Percentiles rank a stretch among this genome's conserved stretches.
These are phyloP conservation scores for Neogale vison DNA, from an alignment of 2,113 vertebrate species.

Conservation along the genomic window DNA sequence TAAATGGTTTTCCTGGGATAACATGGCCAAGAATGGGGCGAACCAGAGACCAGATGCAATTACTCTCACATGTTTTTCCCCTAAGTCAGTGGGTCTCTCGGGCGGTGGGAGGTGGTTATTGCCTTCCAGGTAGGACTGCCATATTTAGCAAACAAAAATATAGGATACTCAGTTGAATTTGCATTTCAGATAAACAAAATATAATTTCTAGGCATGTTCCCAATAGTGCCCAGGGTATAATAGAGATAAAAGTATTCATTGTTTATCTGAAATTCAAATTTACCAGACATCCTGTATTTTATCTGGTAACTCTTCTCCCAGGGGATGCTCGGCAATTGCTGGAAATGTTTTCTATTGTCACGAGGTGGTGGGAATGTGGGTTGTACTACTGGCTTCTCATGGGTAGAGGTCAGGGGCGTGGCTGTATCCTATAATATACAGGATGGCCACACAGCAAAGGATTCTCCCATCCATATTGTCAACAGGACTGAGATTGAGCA, in stretches of 20 bases:
- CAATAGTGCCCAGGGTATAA: neutral
- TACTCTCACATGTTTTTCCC: neutral
- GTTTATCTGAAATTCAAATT: neutral
- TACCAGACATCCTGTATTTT: neutral
- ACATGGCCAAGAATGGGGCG: too few relatives aligned
- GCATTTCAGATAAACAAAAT: neutral
- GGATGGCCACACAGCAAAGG: neutral
- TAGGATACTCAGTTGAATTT: neutral
- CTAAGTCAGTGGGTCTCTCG: neutral
- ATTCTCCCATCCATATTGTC: accelerated
- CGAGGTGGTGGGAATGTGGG: neutral
- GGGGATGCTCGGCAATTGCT: accelerated
- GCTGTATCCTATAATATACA: accelerated
- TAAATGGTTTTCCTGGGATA: neutral
- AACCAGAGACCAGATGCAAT: too few relatives aligned
- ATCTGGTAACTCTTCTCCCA: neutral
- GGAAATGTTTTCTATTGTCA: neutral
- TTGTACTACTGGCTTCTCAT: accelerated
- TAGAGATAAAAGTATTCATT: neutral
- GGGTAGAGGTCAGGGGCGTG: neutral
- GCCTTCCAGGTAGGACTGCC: neutral
- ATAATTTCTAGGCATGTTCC: neutral
- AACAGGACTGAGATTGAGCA: accelerated
- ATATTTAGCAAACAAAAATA: too few relatives aligned
- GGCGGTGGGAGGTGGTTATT: accelerated